Conservation (phyloP, 2,113 vertebrate species). For the Rhagologus leucostigma region DNA sequence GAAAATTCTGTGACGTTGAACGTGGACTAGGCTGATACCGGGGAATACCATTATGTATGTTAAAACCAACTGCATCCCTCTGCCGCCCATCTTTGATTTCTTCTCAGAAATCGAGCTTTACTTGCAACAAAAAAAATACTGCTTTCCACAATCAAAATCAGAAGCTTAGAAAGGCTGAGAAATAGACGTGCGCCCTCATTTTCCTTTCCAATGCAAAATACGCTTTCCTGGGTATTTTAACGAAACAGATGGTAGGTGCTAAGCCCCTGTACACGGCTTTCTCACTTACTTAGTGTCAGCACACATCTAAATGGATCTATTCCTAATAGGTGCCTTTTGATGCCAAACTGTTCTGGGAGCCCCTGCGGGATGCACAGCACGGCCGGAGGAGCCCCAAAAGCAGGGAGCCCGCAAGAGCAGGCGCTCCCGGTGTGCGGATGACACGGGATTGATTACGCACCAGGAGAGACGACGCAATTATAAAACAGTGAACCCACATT, state of each 20-base stretch:
- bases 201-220: not conserved
- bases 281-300: not conserved
- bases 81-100: not conserved
- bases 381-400: not conserved
- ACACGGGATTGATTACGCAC: not conserved
- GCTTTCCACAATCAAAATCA: not conserved
- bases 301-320: not conserved
- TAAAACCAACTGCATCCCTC: rapidly evolving
- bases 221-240: not conserved
- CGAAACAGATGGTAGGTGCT: not conserved
- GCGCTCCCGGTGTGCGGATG: not conserved
- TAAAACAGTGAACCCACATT: not conserved
- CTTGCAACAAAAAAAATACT: not conserved
- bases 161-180: not conserved
- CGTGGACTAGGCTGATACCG: rapidly evolving
- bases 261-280: not conserved
- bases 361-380: not conserved
- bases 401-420: not conserved
- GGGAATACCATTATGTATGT: not conserved
- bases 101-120: not conserved
- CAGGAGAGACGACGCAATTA: not conserved
- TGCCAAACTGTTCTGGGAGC: not conserved
- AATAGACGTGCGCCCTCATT: not conserved
- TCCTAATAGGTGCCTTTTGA: not conserved
- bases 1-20: not conserved